phyloP scores from a whole-genome alignment of 2,113 vertebrate genomes.

The Xyrauchen texanus region DNA sequence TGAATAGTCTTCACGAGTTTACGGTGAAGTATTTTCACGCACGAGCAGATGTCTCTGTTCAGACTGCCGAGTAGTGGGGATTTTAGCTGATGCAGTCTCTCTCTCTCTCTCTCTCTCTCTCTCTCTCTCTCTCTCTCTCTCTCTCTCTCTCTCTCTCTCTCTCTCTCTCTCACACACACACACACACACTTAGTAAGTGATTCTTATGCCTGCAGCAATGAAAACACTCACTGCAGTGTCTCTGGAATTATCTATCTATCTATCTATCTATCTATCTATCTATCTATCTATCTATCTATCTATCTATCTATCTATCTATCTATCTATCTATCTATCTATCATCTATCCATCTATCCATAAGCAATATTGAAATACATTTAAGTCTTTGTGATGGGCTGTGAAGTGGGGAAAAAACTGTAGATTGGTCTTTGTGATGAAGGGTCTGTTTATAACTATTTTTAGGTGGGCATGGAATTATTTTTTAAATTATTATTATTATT shows the following conservation, averaged over 20 bases:
- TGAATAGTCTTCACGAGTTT: constrained; percentile 25
- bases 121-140: constrained; percentile 36
- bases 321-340: neutral
- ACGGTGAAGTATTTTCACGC: constrained; percentile 33
- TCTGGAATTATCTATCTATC: neutral
- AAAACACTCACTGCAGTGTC: constrained; percentile 26
- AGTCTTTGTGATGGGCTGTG: no score
- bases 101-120: constrained; percentile 46
- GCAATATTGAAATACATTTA: no score
- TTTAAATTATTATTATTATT: no score
- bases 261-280: neutral
- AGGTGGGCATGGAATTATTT: no score
- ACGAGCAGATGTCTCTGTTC: constrained; percentile 38
- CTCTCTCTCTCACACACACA: neutral
- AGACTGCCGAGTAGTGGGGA: constrained; percentile 38
- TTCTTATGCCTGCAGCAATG: constrained; percentile 64
- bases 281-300: neutral
- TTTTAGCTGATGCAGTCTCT: constrained; percentile 47
- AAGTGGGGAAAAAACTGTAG: no score
- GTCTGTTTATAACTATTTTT: no score
- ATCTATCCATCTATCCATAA: neutral
- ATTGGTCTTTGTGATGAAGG: no score
- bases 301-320: neutral
- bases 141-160: neutral
- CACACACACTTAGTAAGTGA: constrained; percentile 50